Evolutionary conservation across 2,113 vertebrate species (phyloP).

Genomic region (Garra rufa): DNA sequence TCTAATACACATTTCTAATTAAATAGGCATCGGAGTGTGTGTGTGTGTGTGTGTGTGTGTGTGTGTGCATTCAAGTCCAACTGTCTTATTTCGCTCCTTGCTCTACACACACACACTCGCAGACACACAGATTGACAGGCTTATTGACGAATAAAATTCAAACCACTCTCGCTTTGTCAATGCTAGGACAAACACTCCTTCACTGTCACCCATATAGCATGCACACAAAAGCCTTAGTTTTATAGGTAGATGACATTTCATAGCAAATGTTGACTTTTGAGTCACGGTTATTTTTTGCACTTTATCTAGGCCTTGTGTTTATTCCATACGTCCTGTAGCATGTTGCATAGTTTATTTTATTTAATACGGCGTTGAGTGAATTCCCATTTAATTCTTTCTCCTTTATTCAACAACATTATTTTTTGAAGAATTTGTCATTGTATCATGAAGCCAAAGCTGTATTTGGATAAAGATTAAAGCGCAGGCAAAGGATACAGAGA

Average conservation of each 20-base stretch:
- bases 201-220: neutral
- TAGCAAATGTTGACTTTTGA: neutral
- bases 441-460: neutral
- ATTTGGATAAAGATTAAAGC: constrained; percentile 28
- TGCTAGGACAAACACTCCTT: neutral
- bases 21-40: constrained; percentile 68
- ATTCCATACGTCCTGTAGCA: neutral
- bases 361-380: neutral
- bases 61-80: constrained; percentile 61
- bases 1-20: constrained; percentile 80
- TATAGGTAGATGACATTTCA: neutral
- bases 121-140: neutral
- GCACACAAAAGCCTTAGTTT: neutral
- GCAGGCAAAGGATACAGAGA: neutral
- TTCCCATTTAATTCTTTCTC: neutral
- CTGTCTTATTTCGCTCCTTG: constrained; percentile 51
- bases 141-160: constrained; percentile 30
- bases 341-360: neutral
- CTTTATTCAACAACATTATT: neutral
- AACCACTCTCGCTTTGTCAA: constrained; percentile 30
- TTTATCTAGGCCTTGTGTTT: neutral
- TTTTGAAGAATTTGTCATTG: neutral
- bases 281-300: neutral
- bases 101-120: neutral
- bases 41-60: constrained; percentile 7